phyloP scores from a whole-genome alignment of 2,797 vertebrate species.

The Lindbergichthys nudifrons region DNA sequence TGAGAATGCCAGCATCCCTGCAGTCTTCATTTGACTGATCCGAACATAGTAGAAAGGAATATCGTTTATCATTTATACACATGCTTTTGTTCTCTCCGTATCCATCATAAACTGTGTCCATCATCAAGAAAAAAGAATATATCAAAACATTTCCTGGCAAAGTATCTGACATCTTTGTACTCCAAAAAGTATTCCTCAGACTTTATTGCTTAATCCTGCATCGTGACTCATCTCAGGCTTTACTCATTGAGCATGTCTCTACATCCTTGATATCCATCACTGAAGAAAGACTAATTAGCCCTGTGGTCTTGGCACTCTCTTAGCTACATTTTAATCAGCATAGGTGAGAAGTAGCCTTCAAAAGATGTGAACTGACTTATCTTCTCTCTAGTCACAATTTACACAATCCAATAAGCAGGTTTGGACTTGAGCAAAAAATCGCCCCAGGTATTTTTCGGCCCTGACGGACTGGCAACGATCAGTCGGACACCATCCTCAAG shows the following conservation, averaged over 20 bases:
- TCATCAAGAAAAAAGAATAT: constrained; percentile 31
- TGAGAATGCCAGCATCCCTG: not conserved
- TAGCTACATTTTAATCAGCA: constrained; percentile 46
- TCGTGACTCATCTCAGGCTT: constrained; percentile 61
- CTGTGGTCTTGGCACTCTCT: constrained; percentile 62
- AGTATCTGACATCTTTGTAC: constrained; percentile 45
- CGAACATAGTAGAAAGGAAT: not conserved
- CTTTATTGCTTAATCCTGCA: constrained; percentile 56
- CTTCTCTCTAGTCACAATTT: constrained; percentile 23
- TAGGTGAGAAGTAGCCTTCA: constrained; percentile 51
- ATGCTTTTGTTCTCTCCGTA: constrained; percentile 14
- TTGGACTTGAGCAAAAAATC: not conserved
- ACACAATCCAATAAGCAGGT: constrained; percentile 4
- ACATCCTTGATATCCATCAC: constrained; percentile 79
- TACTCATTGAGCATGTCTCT: constrained; percentile 69
- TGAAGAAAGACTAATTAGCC: constrained; percentile 77
- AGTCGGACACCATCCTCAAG: not conserved
- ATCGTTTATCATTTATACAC: not conserved
- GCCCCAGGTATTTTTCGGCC: not conserved
- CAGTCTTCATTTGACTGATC: not conserved
- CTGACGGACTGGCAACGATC: not conserved
- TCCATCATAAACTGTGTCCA: not conserved
- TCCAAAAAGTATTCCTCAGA: constrained; percentile 45
- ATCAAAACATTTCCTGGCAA: constrained; percentile 36
- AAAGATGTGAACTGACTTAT: constrained; percentile 45